Evolutionary conservation across 2,888 invertebrate genomes (phyloP).

Genomic region (Molanna angustata): DNA sequence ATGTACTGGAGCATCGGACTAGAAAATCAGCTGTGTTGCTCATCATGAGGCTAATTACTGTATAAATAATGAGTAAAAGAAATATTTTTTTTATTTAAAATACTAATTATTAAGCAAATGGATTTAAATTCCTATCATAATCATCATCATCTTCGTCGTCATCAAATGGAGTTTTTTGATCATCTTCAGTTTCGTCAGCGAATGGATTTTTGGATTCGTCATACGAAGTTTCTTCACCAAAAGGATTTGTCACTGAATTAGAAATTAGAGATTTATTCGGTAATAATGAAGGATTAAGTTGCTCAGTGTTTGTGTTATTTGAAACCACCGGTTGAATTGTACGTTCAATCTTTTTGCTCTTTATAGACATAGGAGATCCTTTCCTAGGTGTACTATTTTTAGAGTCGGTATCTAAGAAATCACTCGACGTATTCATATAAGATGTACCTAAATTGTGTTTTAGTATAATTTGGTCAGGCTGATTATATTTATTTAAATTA

Average conservation of each 20-base stretch:
- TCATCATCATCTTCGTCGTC: constrained; percentile 58
- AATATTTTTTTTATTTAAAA: too few relatives aligned
- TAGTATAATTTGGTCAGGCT: constrained; percentile 26
- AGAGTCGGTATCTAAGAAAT: constrained; percentile 26
- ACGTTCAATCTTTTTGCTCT: constrained; percentile 17
- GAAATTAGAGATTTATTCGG: constrained; percentile 3
- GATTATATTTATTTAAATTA: constrained; percentile 45
- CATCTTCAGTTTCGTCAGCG: constrained; percentile 49
- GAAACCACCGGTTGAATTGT: neutral
- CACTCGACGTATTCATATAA: constrained; percentile 24
- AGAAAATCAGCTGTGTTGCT: too few relatives aligned
- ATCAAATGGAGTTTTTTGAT: constrained; percentile 65
- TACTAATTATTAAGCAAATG: constrained; percentile 59
- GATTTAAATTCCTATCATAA: constrained; percentile 75
- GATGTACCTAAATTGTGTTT: constrained; percentile 17
- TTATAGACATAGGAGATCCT: constrained; percentile 25
- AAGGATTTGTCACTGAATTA: constrained; percentile 25
- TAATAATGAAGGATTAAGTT: constrained; percentile 1
- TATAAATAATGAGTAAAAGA: too few relatives aligned
- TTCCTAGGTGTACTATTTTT: constrained; percentile 27
- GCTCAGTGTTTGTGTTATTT: constrained; percentile 5
- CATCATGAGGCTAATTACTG: too few relatives aligned
- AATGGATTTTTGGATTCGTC: constrained; percentile 43
- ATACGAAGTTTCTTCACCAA: constrained; percentile 30
- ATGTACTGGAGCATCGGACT: too few relatives aligned